These are phyloP conservation scores for Mesorhabditis spiculigera DNA, from an alignment of 2,888 invertebrate species.

Conservation along the genomic window DNA sequence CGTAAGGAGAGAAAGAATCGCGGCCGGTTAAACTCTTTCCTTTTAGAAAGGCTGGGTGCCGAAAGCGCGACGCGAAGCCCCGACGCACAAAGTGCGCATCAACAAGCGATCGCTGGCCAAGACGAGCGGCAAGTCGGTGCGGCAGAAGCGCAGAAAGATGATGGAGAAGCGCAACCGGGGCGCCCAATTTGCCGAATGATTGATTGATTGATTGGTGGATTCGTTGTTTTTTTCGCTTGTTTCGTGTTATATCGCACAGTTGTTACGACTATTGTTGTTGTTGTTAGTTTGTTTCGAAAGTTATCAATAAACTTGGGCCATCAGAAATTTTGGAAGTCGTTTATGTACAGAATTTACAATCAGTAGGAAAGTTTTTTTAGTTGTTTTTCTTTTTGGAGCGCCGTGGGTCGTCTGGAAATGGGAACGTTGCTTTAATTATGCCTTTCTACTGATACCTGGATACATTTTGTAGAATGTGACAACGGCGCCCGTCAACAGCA, in stretches of 20 bases:
- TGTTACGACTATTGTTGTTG: no score
- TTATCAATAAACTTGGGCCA: no score
- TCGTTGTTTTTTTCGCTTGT: not conserved
- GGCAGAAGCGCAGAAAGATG: conserved; percentile 3
- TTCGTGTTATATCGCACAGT: no score
- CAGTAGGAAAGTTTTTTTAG: not conserved
- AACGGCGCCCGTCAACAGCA: not conserved
- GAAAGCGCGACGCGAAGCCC: conserved; percentile 26
- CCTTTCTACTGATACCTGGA: not conserved
- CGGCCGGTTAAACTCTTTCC: no score
- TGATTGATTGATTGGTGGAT: not conserved
- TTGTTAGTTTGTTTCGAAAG: no score
- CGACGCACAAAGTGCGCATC: conserved; percentile 24
- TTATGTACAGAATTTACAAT: no score
- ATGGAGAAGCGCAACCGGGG: conserved; percentile 2
- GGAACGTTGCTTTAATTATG: not conserved
- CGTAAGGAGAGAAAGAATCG: no score
- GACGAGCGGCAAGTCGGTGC: conserved; percentile 8
- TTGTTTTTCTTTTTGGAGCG: not conserved
- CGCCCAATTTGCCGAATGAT: not conserved
- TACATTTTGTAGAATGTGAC: not conserved
- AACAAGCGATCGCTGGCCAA: conserved; percentile 15
- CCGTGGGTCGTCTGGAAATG: not conserved
- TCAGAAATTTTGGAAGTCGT: no score
- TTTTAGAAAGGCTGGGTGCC: conserved; percentile 7